These are phyloP conservation scores for Congeria kusceri DNA, from an alignment of 2,888 invertebrate genomes.

Conservation along the genomic window DNA sequence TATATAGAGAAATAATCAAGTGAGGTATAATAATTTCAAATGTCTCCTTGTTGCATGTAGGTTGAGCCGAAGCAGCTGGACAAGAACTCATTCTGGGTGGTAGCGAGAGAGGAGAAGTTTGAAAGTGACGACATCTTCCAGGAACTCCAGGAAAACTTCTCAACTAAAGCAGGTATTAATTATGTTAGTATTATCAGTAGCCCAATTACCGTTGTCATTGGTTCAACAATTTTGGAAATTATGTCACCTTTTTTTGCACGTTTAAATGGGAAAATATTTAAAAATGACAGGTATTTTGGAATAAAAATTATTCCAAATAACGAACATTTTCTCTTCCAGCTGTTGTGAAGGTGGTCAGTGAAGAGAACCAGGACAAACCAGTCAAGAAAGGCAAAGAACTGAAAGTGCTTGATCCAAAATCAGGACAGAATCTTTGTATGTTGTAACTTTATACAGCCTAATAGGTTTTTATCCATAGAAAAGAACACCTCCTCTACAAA, in stretches of 20 bases:
- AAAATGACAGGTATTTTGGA: no score
- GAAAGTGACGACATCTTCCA: constrained; percentile 92
- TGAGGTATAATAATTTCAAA: no score
- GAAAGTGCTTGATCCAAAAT: constrained; percentile 95
- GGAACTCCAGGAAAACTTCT: constrained; percentile 93
- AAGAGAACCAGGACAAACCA: constrained; percentile 83
- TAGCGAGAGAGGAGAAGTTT: constrained; percentile 95
- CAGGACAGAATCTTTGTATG: constrained; percentile 94
- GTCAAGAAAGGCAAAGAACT: constrained; percentile 95
- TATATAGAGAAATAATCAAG: no score
- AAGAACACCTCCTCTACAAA: no score
- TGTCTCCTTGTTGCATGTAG: constrained; percentile 80
- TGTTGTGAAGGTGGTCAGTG: constrained; percentile 66
- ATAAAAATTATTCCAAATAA: no score
- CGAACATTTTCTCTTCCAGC: constrained; percentile 68
- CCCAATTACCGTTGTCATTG: no score
- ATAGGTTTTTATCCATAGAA: no score
- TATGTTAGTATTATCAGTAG: no score
- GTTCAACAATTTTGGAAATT: no score
- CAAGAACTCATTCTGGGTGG: constrained; percentile 97
- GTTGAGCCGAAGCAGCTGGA: constrained; percentile 95
- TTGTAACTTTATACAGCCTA: no score
- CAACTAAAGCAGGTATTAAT: constrained; percentile 89
- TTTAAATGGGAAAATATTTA: no score
- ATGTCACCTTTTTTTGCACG: no score